Base-by-base conservation (phyloP, 2,113 vertebrate genomes). In the Trogon melanurus region DNA sequence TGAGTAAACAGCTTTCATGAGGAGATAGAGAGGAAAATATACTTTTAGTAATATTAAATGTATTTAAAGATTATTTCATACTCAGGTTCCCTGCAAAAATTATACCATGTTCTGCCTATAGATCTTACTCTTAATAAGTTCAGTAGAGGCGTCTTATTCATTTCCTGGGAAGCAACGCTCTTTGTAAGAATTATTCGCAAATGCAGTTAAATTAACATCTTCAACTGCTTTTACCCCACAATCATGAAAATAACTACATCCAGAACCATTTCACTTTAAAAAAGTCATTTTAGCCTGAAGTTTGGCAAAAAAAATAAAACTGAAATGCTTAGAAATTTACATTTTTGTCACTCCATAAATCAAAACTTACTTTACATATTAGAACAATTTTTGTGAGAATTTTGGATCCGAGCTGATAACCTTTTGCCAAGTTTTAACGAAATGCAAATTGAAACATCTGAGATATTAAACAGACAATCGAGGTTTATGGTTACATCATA, bases 301-400 rank as follows among this genome's bases (percentile, higher is more conserved):
- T 97, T 98, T 98, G 97, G 97, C 97, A 98, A 98, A 98, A 97
- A 97, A 97, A 96, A 36, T 36, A 97, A 97, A 97, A 97, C 96
- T 97, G 97, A 98, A 98, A 98, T 97, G 97, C 97, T 96, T 95
- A 73, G 93, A 96, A 97, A 97, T 98, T 98, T 98, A 98, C 98
- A 98, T 98, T 98, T 98, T 98, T 98, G 97, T 98, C 98, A 98
- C 98, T 98, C 98, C 98, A 98, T 98, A 98, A 98, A 98, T 98
- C 98, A 98, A 98, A 98, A 98, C 98, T 98, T 98, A 97, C 97
- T 98, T 98, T 98, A 98, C 98, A 97, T 97, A 98, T 98, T 98
- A 98, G 98, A 98, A 98, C 94, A 98, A 98, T 97, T 98, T 97
- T 95, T 96, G 97, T 95, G 91, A 92, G 93, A 95, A 96, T 96